Evolutionary conservation across 2,113 vertebrate species (phyloP), one percentile per base, ranked within the genome.

Genomic region (Coracopsis vasa): DNA sequence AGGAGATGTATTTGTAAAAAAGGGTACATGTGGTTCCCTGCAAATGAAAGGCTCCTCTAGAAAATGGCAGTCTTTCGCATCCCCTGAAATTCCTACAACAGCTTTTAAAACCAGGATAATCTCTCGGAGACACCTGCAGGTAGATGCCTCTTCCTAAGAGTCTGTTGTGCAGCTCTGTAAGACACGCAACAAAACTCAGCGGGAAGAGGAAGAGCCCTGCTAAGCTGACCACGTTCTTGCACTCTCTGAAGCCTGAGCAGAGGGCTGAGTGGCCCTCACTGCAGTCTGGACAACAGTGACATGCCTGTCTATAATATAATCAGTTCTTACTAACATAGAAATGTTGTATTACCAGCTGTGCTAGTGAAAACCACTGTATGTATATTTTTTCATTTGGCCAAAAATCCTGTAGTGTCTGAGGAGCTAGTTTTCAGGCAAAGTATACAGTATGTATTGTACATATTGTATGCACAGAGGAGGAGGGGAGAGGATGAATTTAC

Each of bases 21-120:
- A 91, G 53, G 60, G 58, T 81, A 96, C 91, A 93, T 79, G 72
- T 95, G 93, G 86, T 93, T 97, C 87, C 92, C 88, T 71, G 90
- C 5, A n/a, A 79, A 78, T 69, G 81, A 95, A 95, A 95, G 86
- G 88, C 47, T 94, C 35, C 70, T 47, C 72, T 37, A 83, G 93
- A 91, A 96, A 96, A 91, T 44, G 73, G 58, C 25, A 80, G 82
- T 77, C 82, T 94, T 96, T 93, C 83, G 90, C 86, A 82, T 70
- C 18, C 48, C 58, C 84, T 17, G 15, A 88, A 91, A 88, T 73
- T 94, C 45, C 6, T 41, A 21, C 51, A 25, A 33, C 41, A 81
- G 93, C 73, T 86, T 94, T 93, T 78, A 93, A 90, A 86, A 39
- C 1, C 47, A 62, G 33, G 86, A 84, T 80, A 64, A 94, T 82